Conservation (phyloP, 1,140 invertebrate genomes). For the Agrilus planipennis region DNA sequence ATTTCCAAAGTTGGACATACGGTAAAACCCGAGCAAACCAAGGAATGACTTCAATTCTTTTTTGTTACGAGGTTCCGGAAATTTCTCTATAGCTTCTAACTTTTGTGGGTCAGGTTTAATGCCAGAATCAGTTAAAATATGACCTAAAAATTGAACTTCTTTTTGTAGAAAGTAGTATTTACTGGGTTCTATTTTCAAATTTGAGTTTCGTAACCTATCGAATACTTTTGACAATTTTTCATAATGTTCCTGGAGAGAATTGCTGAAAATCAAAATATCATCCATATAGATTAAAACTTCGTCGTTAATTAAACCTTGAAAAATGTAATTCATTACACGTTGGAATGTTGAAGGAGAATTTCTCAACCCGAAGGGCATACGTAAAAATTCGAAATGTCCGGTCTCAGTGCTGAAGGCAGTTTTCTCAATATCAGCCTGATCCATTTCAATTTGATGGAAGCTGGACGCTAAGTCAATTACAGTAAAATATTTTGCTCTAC, state of each 20-base stretch:
- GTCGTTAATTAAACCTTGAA: slow-evolving; percentile 13
- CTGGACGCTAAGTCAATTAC: slow-evolving; percentile 35
- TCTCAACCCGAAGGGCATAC: slow-evolving; percentile 16
- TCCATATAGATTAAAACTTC: slow-evolving; percentile 13
- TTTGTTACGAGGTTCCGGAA: background rate
- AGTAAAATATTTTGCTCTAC: slow-evolving; percentile 25
- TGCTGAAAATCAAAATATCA: slow-evolving; percentile 4
- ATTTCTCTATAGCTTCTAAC: slow-evolving; percentile 1
- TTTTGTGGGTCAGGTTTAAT: slow-evolving; percentile 1
- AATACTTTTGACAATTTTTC: background rate
- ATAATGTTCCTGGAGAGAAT: slow-evolving; percentile 2
- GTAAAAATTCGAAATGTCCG: slow-evolving; percentile 17
- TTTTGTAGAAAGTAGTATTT: slow-evolving; percentile 2
- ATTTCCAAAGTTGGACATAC: slow-evolving; percentile 22
- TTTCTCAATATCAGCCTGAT: slow-evolving; percentile 26
- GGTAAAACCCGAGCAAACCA: slow-evolving; percentile 23
- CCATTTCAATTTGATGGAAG: slow-evolving; percentile 34
- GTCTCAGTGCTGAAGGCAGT: slow-evolving; percentile 30
- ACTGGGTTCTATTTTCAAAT: slow-evolving; percentile 4
- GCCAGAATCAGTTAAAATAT: background rate
- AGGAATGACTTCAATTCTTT: slow-evolving; percentile 8
- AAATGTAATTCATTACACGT: slow-evolving; percentile 9
- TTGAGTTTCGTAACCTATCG: background rate
- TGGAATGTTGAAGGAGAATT: slow-evolving; percentile 17
- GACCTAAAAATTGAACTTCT: slow-evolving; percentile 3